Evolutionary conservation across 2,888 invertebrate species (phyloP), one percentile per base, ranked within the genome.

Genomic region (Timandra comae): DNA sequence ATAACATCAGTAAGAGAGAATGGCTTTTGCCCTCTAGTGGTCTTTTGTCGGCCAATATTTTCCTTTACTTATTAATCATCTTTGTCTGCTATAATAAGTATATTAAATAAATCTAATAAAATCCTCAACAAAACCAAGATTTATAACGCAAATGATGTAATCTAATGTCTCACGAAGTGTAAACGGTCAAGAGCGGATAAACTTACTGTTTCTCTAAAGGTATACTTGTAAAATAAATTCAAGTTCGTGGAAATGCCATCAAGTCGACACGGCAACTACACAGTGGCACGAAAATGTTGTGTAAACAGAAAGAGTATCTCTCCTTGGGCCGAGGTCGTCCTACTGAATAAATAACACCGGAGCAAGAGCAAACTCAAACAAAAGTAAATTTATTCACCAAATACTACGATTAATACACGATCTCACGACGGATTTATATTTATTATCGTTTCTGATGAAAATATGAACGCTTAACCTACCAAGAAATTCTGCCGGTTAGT

Each of bases 331-430:
- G 56, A 73, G 79, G 71, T 79, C 75, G 68, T 66, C 69, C 74
- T 70, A 64, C 80, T 79, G 76, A 79, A 80, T 80, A 84, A 82
- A 82, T 76, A 82, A 74, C 65, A 65, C 60, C 53, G 63, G 63
- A 69, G 73, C 69, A 63, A 75, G 76, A 71, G 74, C 72, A 76
- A 81, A 81, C 74, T 77, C 80, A 82, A 82, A 82, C 79, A 81
- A 79, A 80, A 79, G 77, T 72, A 79, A 81, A 82, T 84, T 80
- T 81, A 82, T 82, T 82, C 81, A 72, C 71, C 81, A 82, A 82
- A 82, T 77, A 80, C 75, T 64, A 64, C 80, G 79, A 82, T 81
- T 82, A 82, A 79, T 80, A 80, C 72, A 68, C 76, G 73, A 79
- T 79, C 71, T 73, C 66, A 51, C 61, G 73, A 76, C 73, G 74